These are phyloP conservation scores for Vulpes ferrilata DNA, from an alignment of 2,113 vertebrate genomes.

Conservation along the genomic window DNA sequence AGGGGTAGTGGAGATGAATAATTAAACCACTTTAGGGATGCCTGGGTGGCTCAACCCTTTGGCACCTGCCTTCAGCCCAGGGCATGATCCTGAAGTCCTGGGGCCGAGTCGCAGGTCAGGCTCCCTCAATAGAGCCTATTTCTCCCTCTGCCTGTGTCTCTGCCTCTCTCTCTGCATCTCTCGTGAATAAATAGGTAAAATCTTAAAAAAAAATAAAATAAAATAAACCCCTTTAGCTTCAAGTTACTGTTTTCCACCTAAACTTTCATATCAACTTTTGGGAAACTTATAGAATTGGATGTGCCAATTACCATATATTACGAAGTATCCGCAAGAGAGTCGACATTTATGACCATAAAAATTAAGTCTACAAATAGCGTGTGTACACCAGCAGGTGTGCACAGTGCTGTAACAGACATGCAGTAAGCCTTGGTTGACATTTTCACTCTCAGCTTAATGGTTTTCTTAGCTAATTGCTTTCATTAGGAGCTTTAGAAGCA, in stretches of 20 bases:
- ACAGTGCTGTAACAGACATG: rapidly evolving
- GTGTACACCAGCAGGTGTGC: not conserved
- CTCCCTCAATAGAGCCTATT: no score
- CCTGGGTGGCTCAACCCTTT: no score
- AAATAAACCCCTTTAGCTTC: not conserved
- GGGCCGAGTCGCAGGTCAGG: no score
- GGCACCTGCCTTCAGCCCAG: no score
- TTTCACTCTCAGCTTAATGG: constrained; percentile 27
- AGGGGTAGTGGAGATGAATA: not conserved
- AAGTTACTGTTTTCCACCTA: not conserved
- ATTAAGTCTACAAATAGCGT: not conserved
- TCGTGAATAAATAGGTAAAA: no score
- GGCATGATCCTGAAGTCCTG: no score
- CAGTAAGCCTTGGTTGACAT: not conserved
- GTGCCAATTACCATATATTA: not conserved
- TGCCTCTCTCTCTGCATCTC: no score
- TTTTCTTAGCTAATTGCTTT: constrained; percentile 64
- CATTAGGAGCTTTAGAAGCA: constrained; percentile 59
- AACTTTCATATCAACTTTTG: not conserved
- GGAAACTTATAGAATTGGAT: not conserved
- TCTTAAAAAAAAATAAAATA: no score
- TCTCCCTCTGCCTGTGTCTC: no score
- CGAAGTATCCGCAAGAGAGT: not conserved
- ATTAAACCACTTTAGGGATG: no score
- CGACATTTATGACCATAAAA: not conserved